phyloP scores from a whole-genome alignment of 2,797 vertebrate species.

The Helarctos malayanus region DNA sequence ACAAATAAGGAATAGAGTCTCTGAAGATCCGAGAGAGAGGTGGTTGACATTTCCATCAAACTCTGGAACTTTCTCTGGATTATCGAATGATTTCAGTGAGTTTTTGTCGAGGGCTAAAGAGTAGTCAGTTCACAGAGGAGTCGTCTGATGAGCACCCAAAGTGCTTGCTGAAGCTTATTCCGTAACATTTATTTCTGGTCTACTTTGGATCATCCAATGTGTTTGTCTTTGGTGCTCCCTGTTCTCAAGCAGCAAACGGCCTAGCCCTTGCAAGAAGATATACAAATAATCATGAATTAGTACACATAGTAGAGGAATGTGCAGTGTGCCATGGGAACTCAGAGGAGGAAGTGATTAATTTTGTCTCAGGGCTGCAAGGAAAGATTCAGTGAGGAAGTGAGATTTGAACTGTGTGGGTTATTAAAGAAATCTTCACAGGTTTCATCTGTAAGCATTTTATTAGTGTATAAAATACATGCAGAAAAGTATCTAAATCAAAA shows the following conservation, averaged over 20 bases:
- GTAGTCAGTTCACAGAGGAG: not conserved
- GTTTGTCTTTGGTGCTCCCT: not conserved
- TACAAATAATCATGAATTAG: slow-evolving; percentile 2
- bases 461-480: not conserved
- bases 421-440: not conserved
- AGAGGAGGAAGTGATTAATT: not conserved
- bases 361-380: not conserved
- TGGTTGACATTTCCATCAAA: not conserved
- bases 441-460: slow-evolving; percentile 35
- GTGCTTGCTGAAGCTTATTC: not conserved
- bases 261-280: not conserved
- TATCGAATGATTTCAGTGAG: not conserved
- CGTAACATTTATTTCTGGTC: not conserved
- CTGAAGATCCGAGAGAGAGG: not conserved
- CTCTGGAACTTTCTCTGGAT: not conserved
- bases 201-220: not conserved
- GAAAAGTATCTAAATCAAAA: not conserved
- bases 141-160: not conserved
- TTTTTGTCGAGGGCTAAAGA: not conserved
- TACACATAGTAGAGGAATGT: not conserved
- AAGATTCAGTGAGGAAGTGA: slow-evolving; percentile 4
- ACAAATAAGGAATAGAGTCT: not conserved
- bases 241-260: not conserved
- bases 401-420: not conserved
- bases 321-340: not conserved